Conservation (phyloP, 2,888 invertebrate genomes). For the Spodoptera picta region DNA sequence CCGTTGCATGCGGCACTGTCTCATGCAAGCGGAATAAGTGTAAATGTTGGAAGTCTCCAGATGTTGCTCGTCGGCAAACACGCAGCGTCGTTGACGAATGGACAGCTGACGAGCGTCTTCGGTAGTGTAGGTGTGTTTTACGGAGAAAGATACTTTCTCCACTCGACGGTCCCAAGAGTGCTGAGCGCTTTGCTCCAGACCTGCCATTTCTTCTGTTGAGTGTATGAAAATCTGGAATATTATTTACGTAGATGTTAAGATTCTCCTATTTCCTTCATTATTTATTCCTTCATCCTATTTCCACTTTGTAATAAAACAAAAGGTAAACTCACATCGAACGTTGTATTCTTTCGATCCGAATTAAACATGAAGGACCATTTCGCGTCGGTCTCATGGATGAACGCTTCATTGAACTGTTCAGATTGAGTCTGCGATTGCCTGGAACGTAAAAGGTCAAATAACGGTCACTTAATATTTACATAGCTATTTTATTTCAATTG, state of each 20-base stretch:
- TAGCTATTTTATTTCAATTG: not conserved
- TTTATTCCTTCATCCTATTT: no score
- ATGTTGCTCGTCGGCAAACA: slow-evolving; percentile 91
- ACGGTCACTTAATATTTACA: no score
- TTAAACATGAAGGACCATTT: slow-evolving; percentile 90
- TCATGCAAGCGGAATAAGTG: slow-evolving; percentile 92
- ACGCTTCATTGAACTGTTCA: slow-evolving; percentile 83
- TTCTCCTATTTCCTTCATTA: no score
- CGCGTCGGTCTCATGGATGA: slow-evolving; percentile 90
- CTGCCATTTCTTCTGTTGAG: slow-evolving; percentile 92
- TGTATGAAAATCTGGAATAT: slow-evolving; percentile 88
- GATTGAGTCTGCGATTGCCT: slow-evolving; percentile 79
- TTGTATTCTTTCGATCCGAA: slow-evolving; percentile 81
- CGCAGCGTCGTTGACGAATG: slow-evolving; percentile 91
- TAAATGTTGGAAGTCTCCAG: slow-evolving; percentile 90
- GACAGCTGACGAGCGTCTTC: slow-evolving; percentile 91
- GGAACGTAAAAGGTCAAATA: slow-evolving; percentile 35
- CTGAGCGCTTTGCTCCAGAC: slow-evolving; percentile 91
- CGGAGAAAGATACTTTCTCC: slow-evolving; percentile 90
- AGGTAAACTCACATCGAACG: slow-evolving; percentile 75
- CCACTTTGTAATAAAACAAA: no score
- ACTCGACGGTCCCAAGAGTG: slow-evolving; percentile 91
- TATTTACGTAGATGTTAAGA: no score
- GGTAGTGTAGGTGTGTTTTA: slow-evolving; percentile 93
- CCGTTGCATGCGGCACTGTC: slow-evolving; percentile 92